Conservation (phyloP, 2,113 vertebrate species). For the Tragulus kanchil region DNA sequence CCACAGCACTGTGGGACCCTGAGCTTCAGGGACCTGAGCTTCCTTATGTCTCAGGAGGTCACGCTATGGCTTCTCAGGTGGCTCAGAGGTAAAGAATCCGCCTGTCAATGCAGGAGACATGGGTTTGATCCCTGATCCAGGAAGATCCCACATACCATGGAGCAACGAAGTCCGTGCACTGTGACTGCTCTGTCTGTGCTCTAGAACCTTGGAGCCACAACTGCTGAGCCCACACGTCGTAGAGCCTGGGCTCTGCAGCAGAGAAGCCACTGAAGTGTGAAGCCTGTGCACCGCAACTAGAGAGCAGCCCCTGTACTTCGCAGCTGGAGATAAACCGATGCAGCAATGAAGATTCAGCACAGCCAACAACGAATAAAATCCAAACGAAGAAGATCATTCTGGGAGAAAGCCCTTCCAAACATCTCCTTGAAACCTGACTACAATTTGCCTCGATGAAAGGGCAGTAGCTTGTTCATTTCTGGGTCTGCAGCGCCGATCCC, state of each 20-base stretch:
- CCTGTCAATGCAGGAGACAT: background rate
- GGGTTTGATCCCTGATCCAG: background rate
- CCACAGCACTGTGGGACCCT: background rate
- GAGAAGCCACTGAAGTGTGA: background rate
- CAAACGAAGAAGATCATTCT: background rate
- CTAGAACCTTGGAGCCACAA: background rate
- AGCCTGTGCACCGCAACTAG: background rate
- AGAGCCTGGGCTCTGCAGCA: background rate
- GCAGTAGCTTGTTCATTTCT: background rate
- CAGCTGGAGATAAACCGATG: background rate
- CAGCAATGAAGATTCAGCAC: background rate
- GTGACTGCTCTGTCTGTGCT: background rate
- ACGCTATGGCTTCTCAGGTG: background rate
- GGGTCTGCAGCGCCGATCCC: background rate
- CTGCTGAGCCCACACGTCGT: background rate
- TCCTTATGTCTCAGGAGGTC: background rate
- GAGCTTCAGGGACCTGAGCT: background rate
- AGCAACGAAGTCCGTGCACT: background rate
- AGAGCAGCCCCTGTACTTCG: background rate
- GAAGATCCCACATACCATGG: background rate
- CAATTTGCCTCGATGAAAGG: fast-evolving
- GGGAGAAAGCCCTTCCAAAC: background rate
- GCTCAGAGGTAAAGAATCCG: background rate
- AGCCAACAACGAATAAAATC: background rate
- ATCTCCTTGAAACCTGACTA: background rate